Conservation (phyloP, 1,140 invertebrate species). For the Whitmania pigra region DNA sequence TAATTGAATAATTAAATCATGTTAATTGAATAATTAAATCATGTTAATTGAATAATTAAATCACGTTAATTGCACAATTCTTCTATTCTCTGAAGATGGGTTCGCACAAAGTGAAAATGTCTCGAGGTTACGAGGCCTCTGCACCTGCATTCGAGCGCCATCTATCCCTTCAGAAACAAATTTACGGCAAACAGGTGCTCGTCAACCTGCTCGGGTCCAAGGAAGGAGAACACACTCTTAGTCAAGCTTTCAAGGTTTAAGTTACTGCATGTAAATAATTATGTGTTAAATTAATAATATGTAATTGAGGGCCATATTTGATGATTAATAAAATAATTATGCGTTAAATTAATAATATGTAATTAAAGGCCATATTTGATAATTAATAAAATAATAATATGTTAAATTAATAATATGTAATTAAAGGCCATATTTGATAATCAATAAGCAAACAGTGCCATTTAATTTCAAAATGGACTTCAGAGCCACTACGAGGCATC, state of each 20-base stretch:
- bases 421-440: not conserved
- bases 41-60: not conserved
- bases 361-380: not conserved
- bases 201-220: constrained; percentile 87
- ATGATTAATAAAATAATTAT: not conserved
- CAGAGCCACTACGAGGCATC: constrained; percentile 70
- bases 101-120: constrained; percentile 94
- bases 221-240: constrained; percentile 89
- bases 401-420: constrained; percentile 7
- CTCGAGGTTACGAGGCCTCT: constrained; percentile 80
- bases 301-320: not conserved
- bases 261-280: constrained; percentile 20
- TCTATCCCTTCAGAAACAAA: constrained; percentile 66
- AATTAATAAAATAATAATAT: constrained; percentile 16
- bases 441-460: not conserved
- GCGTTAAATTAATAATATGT: constrained; percentile 5
- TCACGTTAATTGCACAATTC: too few relatives aligned
- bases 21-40: not conserved
- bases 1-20: not conserved
- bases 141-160: constrained; percentile 82
- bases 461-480: not conserved
- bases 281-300: constrained; percentile 16
- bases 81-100: constrained; percentile 55
- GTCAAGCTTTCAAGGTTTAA: constrained; percentile 71
- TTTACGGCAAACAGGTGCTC: constrained; percentile 79